phyloP scores from a whole-genome alignment of 2,113 vertebrate genomes.

The Thymallus thymallus region DNA sequence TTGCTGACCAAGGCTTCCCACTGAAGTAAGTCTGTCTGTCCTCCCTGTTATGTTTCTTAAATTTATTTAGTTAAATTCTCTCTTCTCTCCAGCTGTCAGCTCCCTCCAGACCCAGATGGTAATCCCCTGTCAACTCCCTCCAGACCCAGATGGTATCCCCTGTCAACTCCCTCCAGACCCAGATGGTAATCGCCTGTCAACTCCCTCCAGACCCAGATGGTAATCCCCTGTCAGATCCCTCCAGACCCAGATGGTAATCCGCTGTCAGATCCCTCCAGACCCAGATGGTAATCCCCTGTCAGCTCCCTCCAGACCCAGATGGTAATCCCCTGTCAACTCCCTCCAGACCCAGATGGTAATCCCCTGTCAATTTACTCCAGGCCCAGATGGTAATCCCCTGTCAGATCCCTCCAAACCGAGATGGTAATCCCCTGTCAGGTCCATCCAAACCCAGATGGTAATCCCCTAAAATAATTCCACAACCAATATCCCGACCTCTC shows the following conservation, averaged over 20 bases:
- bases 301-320: slow-evolving; percentile 57
- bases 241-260: slow-evolving; percentile 58
- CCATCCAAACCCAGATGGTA: slow-evolving; percentile 58
- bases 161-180: slow-evolving; percentile 55
- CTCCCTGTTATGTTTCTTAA: slow-evolving; percentile 2
- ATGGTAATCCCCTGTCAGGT: slow-evolving; percentile 59
- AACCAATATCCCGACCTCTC: slow-evolving; percentile 33
- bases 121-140: slow-evolving; percentile 46
- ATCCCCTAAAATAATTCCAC: slow-evolving; percentile 26
- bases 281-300: slow-evolving; percentile 64
- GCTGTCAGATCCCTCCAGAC: slow-evolving; percentile 54
- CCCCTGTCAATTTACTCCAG: slow-evolving; percentile 55
- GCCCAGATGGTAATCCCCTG: slow-evolving; percentile 64
- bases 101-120: slow-evolving; percentile 59
- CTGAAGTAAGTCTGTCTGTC: slow-evolving; percentile 26
- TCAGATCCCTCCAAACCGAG: slow-evolving; percentile 53
- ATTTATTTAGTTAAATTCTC: slow-evolving; percentile 14
- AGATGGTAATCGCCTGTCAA: slow-evolving; percentile 61
- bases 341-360: slow-evolving; percentile 58
- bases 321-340: slow-evolving; percentile 58
- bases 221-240: slow-evolving; percentile 57
- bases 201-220: slow-evolving; percentile 59
- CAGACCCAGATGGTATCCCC: slow-evolving; percentile 59
- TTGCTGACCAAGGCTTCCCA: slow-evolving; percentile 54
- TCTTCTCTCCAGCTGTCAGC: slow-evolving; percentile 57